These are phyloP conservation scores for Notechis scutatus DNA, from an alignment of 2,113 vertebrate species.

Conservation along the genomic window DNA sequence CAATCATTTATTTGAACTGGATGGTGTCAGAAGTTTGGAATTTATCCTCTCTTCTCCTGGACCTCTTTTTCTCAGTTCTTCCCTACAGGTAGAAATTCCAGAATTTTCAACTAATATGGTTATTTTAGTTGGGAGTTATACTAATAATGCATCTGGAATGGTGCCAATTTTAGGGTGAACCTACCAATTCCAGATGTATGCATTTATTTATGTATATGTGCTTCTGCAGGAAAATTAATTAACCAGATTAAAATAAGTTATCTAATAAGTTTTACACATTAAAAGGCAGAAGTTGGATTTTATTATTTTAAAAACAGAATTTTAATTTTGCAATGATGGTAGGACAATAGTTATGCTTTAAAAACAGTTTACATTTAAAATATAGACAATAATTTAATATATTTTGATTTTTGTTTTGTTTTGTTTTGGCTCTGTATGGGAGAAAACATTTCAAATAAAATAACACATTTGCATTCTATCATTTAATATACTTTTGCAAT, in stretches of 20 bases:
- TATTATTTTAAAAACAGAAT: not conserved
- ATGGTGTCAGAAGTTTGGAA: not conserved
- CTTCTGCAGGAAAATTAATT: not conserved
- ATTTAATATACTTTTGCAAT: not conserved
- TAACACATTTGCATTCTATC: not conserved
- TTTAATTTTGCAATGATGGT: not conserved
- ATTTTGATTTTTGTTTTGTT: not conserved
- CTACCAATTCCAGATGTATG: not conserved
- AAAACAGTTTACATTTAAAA: not conserved
- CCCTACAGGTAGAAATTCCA: not conserved
- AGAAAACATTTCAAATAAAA: not conserved
- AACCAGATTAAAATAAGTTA: not conserved
- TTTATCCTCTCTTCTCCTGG: not conserved
- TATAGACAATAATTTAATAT: not conserved
- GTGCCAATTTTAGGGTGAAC: not conserved
- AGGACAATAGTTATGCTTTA: not conserved
- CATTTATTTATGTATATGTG: not conserved
- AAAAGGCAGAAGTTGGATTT: not conserved
- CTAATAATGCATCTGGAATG: not conserved
- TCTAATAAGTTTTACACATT: not conserved
- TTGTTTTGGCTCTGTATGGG: not conserved
- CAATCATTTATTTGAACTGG: not conserved
- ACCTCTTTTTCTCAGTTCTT: not conserved
- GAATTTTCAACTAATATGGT: not conserved
- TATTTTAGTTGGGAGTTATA: not conserved